phyloP scores from a whole-genome alignment of 2,797 vertebrate genomes.

The Acipenser transmontanus region DNA sequence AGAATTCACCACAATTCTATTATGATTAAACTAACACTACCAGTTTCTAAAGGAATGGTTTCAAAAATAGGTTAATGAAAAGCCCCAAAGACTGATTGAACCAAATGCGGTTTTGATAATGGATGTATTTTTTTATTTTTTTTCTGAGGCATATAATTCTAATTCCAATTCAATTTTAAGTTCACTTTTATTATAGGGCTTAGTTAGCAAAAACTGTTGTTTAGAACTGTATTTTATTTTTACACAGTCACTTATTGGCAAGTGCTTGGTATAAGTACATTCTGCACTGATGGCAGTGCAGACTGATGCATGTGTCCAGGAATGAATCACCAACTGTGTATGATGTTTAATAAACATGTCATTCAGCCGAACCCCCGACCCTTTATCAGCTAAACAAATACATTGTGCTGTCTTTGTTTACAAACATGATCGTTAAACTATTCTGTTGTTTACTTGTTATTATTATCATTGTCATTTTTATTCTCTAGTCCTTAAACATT shows the following conservation, averaged over 20 bases:
- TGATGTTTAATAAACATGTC: slow-evolving; percentile 5
- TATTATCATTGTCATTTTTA: too few relatives aligned
- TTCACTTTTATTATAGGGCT: too few relatives aligned
- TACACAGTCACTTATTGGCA: neutral
- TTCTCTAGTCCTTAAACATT: too few relatives aligned
- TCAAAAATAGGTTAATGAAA: slow-evolving; percentile 15
- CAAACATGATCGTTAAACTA: too few relatives aligned
- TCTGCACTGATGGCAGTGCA: neutral
- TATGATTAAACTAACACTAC: neutral
- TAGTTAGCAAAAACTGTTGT: neutral
- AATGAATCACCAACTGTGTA: neutral
- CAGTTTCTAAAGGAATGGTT: neutral
- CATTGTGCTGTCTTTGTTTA: neutral
- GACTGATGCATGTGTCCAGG: neutral
- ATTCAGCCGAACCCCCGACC: neutral
- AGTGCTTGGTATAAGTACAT: neutral
- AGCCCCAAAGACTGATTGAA: slow-evolving; percentile 9
- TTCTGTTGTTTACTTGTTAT: too few relatives aligned
- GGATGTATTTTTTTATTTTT: slow-evolving; percentile 15
- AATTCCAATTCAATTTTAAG: neutral
- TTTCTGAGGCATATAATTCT: slow-evolving; percentile 17
- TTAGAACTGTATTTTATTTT: slow-evolving; percentile 9
- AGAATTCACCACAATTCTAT: neutral
- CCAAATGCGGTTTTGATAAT: neutral
- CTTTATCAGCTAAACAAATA: neutral